These are phyloP conservation scores for Brachionus plicatilis DNA, from an alignment of 1,140 invertebrate genomes.

Conservation along the genomic window DNA sequence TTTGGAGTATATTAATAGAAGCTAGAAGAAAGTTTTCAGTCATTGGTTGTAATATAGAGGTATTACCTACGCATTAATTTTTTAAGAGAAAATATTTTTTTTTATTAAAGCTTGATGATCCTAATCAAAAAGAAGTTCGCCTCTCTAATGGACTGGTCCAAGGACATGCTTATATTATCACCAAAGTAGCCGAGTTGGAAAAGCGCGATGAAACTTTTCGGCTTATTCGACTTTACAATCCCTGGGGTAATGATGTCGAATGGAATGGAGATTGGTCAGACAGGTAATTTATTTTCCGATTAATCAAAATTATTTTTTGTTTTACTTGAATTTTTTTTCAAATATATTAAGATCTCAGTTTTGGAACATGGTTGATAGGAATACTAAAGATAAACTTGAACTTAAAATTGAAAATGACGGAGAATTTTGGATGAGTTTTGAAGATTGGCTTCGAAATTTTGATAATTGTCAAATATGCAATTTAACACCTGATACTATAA, in stretches of 20 bases:
- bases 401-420: conserved; percentile 42
- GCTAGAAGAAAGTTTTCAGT: conserved; percentile 11
- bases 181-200: conserved; percentile 36
- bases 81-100: background rate
- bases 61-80: background rate
- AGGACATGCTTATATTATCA: conserved; percentile 40
- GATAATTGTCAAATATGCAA: conserved; percentile 40
- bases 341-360: background rate
- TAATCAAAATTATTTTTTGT: background rate
- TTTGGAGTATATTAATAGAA: conserved; percentile 31
- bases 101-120: background rate
- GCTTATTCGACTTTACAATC: conserved; percentile 62
- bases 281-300: conserved; percentile 12
- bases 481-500: conserved; percentile 37
- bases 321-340: background rate
- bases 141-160: conserved; percentile 8
- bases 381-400: conserved; percentile 79
- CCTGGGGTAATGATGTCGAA: conserved; percentile 94
- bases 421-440: conserved; percentile 42
- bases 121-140: conserved; percentile 1
- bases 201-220: background rate
- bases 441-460: conserved; percentile 40
- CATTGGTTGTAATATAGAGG: conserved; percentile 34
- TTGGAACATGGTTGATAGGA: conserved; percentile 83
- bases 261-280: conserved; percentile 71